These are phyloP conservation scores for Xyrauchen texanus DNA, from an alignment of 2,113 vertebrate genomes.

Conservation along the genomic window DNA sequence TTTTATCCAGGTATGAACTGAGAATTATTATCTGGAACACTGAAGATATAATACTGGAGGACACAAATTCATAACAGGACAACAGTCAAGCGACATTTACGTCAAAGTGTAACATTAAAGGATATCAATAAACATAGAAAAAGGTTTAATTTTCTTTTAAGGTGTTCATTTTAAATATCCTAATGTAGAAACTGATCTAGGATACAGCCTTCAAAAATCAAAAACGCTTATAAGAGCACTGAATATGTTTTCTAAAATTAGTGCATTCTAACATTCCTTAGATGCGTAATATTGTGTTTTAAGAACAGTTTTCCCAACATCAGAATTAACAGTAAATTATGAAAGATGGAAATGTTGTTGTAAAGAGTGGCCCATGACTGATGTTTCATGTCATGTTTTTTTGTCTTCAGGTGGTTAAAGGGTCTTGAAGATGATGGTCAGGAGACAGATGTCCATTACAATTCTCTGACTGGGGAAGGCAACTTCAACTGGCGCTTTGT, in stretches of 20 bases:
- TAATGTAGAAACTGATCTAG: too few relatives aligned
- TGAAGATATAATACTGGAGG: constrained; percentile 92
- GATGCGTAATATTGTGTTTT: too few relatives aligned
- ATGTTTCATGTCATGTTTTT: not conserved
- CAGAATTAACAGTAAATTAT: too few relatives aligned
- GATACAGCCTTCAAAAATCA: too few relatives aligned
- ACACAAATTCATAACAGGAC: constrained; percentile 90
- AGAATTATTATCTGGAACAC: constrained; percentile 96
- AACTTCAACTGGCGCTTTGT: constrained; percentile 99
- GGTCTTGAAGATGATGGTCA: constrained; percentile 90
- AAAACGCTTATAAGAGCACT: too few relatives aligned
- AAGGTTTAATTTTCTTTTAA: not conserved
- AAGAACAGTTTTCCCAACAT: too few relatives aligned
- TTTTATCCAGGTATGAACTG: constrained; percentile 83
- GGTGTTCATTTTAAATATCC: too few relatives aligned
- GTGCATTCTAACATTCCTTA: too few relatives aligned
- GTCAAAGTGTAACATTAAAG: constrained; percentile 82
- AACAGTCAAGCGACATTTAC: constrained; percentile 95
- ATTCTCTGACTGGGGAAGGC: constrained; percentile 94
- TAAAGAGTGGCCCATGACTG: not conserved
- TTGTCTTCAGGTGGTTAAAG: constrained; percentile 86
- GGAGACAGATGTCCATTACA: constrained; percentile 98
- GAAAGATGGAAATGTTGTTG: too few relatives aligned
- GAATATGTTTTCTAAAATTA: too few relatives aligned
- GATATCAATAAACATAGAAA: not conserved